phyloP scores from a whole-genome alignment of 1,140 invertebrate species.

The Papilio glaucus region DNA sequence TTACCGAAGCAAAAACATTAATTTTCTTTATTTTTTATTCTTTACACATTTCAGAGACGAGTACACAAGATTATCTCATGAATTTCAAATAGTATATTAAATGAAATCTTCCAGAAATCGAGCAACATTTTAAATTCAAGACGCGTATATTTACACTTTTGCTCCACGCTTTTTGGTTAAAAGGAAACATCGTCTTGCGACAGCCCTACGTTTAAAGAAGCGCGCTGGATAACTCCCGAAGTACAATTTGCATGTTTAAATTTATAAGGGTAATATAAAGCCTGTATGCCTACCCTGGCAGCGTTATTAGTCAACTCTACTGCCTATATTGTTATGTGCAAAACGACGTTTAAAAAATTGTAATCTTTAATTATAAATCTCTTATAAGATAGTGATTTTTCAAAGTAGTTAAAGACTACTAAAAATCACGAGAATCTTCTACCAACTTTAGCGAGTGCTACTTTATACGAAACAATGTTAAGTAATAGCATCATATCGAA shows the following conservation, averaged over 20 bases:
- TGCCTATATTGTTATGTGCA: not conserved
- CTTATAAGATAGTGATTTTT: no score
- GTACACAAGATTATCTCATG: not conserved
- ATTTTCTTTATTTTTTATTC: not conserved
- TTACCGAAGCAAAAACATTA: not conserved
- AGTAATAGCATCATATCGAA: no score
- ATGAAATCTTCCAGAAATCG: not conserved
- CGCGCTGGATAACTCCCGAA: not conserved
- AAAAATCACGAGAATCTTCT: no score
- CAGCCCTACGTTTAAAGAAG: not conserved
- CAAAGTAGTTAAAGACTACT: no score
- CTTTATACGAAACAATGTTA: no score
- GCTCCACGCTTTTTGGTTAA: not conserved
- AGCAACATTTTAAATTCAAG: not conserved
- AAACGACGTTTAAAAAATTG: not conserved
- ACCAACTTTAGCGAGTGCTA: no score
- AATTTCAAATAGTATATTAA: not conserved
- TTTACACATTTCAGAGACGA: not conserved
- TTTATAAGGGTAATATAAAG: not conserved
- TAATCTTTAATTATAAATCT: no score
- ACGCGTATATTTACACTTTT: not conserved
- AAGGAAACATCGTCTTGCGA: not conserved
- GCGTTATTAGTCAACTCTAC: not conserved
- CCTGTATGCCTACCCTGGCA: not conserved
- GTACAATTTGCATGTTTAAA: slow-evolving; percentile 11